These are phyloP conservation scores for Agrypnia vestita DNA, from an alignment of 1,140 invertebrate genomes.

Conservation along the genomic window DNA sequence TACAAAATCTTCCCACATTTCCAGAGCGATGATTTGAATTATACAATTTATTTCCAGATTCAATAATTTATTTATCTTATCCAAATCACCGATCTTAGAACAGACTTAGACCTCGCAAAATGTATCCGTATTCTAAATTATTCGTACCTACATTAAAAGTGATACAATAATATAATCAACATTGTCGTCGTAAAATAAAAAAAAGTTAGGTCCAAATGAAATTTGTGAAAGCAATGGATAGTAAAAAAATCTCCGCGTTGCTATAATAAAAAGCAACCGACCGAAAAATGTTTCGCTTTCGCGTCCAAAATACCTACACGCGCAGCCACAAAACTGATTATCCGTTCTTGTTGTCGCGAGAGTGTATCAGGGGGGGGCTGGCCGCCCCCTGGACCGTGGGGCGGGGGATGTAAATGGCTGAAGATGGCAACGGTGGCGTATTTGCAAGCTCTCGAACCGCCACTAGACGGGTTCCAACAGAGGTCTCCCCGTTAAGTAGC, in stretches of 20 bases:
- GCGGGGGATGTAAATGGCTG: conserved; percentile 17
- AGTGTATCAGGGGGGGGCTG: conserved; percentile 1
- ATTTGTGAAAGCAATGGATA: too few species aligned
- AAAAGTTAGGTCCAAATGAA: too few species aligned
- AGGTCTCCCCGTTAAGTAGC: neutral
- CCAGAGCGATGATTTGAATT: too few species aligned
- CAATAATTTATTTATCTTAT: too few species aligned
- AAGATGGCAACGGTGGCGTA: conserved; percentile 26
- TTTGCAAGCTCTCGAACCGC: conserved; percentile 14
- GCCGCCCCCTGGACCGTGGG: neutral
- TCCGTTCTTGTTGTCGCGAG: conserved; percentile 7
- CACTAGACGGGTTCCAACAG: conserved; percentile 10
- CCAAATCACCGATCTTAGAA: too few species aligned
- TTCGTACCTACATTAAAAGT: too few species aligned
- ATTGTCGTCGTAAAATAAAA: neutral
- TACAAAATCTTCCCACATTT: too few species aligned
- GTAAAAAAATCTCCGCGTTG: neutral
- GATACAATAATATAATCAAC: too few species aligned
- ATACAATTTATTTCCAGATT: too few species aligned
- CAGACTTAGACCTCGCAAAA: too few species aligned
- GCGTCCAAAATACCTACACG: neutral
- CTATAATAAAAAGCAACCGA: too few species aligned
- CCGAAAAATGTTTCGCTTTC: conserved; percentile 12
- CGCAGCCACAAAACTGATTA: conserved; percentile 27
- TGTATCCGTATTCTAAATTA: too few species aligned